Evolutionary conservation across 2,113 vertebrate genomes (phyloP).

Genomic region (Canis aureus): DNA sequence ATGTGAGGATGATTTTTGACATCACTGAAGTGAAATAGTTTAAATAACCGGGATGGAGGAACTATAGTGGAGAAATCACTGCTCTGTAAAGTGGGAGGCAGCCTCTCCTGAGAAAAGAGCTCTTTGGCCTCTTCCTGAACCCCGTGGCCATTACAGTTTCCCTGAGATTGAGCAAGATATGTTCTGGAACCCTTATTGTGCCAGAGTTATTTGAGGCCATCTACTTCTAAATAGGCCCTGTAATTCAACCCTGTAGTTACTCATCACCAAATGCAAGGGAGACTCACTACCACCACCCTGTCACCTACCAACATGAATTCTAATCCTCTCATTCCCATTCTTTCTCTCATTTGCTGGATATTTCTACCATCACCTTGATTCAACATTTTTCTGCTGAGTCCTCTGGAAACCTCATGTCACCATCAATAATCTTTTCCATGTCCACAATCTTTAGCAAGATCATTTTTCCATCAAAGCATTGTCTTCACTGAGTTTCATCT

Average conservation of each 20-base stretch:
- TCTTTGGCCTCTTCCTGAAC: neutral
- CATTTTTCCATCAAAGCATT: neutral
- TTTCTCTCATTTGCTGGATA: neutral
- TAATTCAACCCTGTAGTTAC: neutral
- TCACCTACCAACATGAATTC: neutral
- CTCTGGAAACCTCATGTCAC: neutral
- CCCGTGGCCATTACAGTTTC: neutral
- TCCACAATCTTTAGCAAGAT: neutral
- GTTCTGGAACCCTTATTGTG: neutral
- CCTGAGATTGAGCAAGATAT: neutral
- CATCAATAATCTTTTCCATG: neutral
- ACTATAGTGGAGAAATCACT: neutral
- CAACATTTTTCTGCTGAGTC: neutral
- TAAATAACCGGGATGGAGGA: neutral
- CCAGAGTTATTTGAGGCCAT: neutral
- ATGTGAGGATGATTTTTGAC: neutral
- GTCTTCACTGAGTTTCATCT: neutral
- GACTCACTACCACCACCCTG: neutral
- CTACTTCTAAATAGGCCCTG: neutral
- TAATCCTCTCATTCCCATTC: neutral
- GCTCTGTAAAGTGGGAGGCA: neutral
- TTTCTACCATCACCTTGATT: neutral
- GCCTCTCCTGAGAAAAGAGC: neutral
- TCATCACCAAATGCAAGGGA: neutral
- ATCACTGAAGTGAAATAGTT: neutral